Conservation (phyloP, 2,113 vertebrate genomes). For the Strigops habroptila region DNA sequence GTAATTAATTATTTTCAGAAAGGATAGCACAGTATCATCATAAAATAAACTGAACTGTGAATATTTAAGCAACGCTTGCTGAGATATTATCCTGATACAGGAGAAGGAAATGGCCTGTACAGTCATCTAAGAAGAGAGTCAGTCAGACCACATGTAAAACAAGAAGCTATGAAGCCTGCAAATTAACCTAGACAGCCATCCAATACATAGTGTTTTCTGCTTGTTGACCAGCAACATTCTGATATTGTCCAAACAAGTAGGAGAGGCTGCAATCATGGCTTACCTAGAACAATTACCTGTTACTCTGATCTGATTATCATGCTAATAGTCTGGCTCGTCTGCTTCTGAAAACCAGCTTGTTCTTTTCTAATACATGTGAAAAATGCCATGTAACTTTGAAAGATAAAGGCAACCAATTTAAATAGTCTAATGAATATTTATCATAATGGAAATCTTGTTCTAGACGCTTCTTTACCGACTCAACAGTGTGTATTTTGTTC, state of each 20-base stretch:
- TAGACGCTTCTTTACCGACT: background rate
- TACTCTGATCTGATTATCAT: constrained; percentile 55
- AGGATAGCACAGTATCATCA: background rate
- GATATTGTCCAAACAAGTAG: constrained; percentile 54
- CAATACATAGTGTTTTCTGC: background rate
- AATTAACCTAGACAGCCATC: constrained; percentile 7
- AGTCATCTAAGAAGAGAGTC: background rate
- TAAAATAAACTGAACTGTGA: background rate
- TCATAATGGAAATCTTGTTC: background rate
- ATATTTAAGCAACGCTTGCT: background rate
- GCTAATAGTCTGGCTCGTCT: constrained; percentile 28
- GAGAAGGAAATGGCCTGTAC: background rate
- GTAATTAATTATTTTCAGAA: background rate
- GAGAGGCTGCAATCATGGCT: constrained; percentile 46
- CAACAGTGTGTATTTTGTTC: background rate
- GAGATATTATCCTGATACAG: background rate
- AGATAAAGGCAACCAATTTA: constrained; percentile 7
- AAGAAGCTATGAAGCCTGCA: background rate
- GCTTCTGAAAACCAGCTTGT: constrained; percentile 44
- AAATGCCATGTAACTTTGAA: background rate
- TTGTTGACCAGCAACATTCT: constrained; percentile 62
- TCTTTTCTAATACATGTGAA: constrained; percentile 26
- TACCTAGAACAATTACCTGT: constrained; percentile 43
- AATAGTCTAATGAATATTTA: background rate
- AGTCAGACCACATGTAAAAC: background rate